Evolutionary conservation across 1,140 invertebrate species (phyloP).

Genomic region (Drosophila aff.): DNA sequence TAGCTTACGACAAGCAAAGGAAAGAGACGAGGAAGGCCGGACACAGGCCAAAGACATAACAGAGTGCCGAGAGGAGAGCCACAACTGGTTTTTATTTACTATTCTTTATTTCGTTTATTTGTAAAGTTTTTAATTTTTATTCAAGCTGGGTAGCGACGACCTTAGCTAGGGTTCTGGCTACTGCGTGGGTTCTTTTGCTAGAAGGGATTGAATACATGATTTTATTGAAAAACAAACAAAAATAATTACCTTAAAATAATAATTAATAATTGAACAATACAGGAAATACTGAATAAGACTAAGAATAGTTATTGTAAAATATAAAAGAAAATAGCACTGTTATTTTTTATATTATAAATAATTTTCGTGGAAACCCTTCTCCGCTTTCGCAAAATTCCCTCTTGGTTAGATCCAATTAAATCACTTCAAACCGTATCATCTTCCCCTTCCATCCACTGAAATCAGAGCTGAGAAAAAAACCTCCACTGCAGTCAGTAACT

Average conservation of each 20-base stretch:
- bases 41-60: conserved; percentile 23
- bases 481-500: conserved; percentile 15
- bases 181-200: not conserved
- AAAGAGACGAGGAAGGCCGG: conserved; percentile 10
- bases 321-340: not conserved
- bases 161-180: not conserved
- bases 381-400: not conserved
- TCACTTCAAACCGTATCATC: conserved; percentile 4
- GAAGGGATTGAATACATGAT: not conserved
- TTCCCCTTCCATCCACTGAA: conserved; percentile 12
- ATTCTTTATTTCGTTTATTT: conserved; percentile 1
- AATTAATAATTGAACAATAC: not conserved
- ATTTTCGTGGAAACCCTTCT: not conserved
- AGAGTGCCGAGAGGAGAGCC: conserved; percentile 11
- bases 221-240: not conserved
- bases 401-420: not conserved
- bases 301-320: not conserved
- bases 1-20: not conserved
- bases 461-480: conserved; percentile 28
- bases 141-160: not conserved
- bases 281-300: not conserved
- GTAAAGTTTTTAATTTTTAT: conserved; percentile 2
- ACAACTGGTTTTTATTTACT: conserved; percentile 21
- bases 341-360: not conserved
- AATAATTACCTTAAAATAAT: not conserved